Conservation (phyloP, 37 sponge, comb jelly and placozoan species). For the Axinella damicornis region DNA sequence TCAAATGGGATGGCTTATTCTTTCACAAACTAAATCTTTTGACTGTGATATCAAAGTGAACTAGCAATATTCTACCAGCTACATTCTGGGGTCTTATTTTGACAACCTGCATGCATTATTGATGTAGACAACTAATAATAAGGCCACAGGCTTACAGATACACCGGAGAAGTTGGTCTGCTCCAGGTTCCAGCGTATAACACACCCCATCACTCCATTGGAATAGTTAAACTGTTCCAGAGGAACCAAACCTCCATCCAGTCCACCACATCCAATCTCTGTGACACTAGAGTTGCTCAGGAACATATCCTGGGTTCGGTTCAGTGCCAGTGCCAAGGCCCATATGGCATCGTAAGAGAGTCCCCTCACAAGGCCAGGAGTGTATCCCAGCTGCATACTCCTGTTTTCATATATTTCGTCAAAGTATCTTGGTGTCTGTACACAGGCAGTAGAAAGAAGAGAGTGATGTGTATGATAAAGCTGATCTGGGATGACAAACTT, state of each 20-base stretch:
- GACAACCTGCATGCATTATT: too few species aligned
- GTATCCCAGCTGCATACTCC: neutral
- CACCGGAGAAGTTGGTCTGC: constrained; percentile 31
- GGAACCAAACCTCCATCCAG: neutral
- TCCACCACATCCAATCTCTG: constrained; percentile 1
- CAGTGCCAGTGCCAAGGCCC: constrained; percentile 53
- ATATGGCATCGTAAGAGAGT: constrained; percentile 42
- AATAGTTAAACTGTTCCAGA: constrained; percentile 41
- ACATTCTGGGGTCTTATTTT: too few species aligned
- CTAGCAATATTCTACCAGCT: too few species aligned
- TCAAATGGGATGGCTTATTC: too few species aligned
- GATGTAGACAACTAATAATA: too few species aligned
- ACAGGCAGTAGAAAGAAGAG: neutral
- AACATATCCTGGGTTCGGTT: constrained; percentile 10
- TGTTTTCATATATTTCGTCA: neutral
- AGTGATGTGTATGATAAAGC: too few species aligned
- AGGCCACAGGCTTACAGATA: constrained; percentile 30
- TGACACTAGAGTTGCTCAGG: neutral
- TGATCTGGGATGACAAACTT: too few species aligned
- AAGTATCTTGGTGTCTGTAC: neutral
- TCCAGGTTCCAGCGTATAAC: constrained; percentile 16
- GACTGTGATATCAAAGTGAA: too few species aligned
- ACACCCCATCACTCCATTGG: constrained; percentile 29
- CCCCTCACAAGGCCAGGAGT: neutral
- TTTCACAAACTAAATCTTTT: too few species aligned